These are phyloP conservation scores for Atrichornis clamosus DNA, from an alignment of 2,113 vertebrate genomes.

Conservation along the genomic window DNA sequence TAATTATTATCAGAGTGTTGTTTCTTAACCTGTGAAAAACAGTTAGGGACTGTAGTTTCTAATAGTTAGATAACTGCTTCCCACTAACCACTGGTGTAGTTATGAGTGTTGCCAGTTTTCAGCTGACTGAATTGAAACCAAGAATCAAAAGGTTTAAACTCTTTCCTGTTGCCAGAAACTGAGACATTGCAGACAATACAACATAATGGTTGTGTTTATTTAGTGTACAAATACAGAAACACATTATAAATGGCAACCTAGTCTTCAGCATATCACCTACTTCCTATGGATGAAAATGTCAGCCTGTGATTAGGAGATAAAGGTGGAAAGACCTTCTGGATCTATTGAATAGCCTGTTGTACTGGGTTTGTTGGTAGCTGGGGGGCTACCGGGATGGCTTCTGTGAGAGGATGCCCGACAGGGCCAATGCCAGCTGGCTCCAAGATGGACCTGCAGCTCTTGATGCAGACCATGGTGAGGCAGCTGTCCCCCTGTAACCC, in stretches of 20 bases:
- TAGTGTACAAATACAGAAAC: not conserved
- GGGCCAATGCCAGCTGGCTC: not conserved
- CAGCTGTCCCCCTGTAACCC: not conserved
- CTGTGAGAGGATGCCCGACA: not conserved
- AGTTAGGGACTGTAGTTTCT: not conserved
- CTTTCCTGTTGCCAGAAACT: not conserved
- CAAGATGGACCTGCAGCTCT: accelerated
- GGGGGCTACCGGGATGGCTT: not conserved
- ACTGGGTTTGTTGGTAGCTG: not conserved
- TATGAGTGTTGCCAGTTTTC: not conserved
- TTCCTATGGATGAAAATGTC: not conserved
- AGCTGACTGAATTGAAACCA: not conserved
- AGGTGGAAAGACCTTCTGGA: not conserved
- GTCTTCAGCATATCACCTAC: not conserved
- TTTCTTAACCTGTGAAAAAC: not conserved
- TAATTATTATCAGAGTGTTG: not conserved
- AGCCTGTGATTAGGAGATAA: not conserved
- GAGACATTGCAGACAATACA: not conserved
- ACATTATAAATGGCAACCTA: not conserved
- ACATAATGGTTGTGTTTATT: not conserved
- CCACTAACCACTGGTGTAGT: not conserved
- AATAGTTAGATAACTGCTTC: not conserved
- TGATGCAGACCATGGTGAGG: not conserved
- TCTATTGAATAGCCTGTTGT: not conserved
- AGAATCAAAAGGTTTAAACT: not conserved